Evolutionary conservation across 1,140 invertebrate genomes (phyloP).

Genomic region (Danaus melanippus): DNA sequence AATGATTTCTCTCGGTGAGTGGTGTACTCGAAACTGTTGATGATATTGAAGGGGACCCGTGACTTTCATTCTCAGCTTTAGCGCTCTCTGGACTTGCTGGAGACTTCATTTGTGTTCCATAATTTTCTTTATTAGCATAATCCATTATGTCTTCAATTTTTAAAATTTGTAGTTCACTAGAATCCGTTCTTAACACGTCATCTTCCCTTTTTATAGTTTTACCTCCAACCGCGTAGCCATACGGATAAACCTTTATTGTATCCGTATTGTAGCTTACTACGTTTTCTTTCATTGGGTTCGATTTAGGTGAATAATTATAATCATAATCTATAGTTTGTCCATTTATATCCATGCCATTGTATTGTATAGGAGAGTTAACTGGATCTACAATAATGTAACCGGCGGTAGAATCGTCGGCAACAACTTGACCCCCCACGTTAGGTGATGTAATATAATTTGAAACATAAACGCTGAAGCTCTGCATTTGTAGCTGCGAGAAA

Average conservation of each 20-base stretch:
- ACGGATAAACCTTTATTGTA: slow-evolving; percentile 49
- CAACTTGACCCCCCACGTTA: slow-evolving; percentile 82
- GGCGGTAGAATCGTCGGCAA: slow-evolving; percentile 73
- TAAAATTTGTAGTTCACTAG: slow-evolving; percentile 57
- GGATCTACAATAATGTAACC: slow-evolving; percentile 64
- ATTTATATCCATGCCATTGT: slow-evolving; percentile 50
- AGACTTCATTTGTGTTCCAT: slow-evolving; percentile 64
- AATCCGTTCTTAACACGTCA: slow-evolving; percentile 39
- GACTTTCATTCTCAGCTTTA: slow-evolving; percentile 58
- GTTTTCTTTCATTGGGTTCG: slow-evolving; percentile 34
- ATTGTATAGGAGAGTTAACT: slow-evolving; percentile 54
- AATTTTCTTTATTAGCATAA: slow-evolving; percentile 70
- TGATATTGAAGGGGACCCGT: slow-evolving; percentile 53
- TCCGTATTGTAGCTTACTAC: slow-evolving; percentile 42
- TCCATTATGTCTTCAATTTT: slow-evolving; percentile 67
- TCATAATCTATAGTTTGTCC: slow-evolving; percentile 49
- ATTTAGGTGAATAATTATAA: slow-evolving; percentile 45
- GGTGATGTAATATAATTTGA: slow-evolving; percentile 68
- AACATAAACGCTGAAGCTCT: slow-evolving; percentile 72
- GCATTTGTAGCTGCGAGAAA: slow-evolving; percentile 76
- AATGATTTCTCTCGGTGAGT: slow-evolving; percentile 59
- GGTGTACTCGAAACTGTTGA: slow-evolving; percentile 58
- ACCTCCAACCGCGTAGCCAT: slow-evolving; percentile 50
- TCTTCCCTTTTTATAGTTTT: slow-evolving; percentile 61
- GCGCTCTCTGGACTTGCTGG: slow-evolving; percentile 65